phyloP scores from a whole-genome alignment of 1,140 invertebrate species.

The Philopotamus ludificatus region DNA sequence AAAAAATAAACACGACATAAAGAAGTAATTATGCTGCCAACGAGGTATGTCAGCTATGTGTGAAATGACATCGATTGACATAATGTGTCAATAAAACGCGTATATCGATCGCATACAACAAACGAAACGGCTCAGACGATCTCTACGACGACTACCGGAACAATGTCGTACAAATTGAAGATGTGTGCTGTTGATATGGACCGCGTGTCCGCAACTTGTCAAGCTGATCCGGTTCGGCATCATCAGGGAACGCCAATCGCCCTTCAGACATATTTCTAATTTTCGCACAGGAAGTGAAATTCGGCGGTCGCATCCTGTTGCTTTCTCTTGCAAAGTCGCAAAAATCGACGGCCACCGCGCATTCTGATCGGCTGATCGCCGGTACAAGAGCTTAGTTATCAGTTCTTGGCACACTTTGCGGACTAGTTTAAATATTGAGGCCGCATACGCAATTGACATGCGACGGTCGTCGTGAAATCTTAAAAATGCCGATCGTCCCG shows the following conservation, averaged over 20 bases:
- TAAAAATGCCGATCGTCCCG: slow-evolving; percentile 7
- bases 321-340: not conserved
- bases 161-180: too few relatives aligned
- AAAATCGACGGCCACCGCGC: not conserved
- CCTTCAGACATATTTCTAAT: not conserved
- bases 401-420: slow-evolving; percentile 3
- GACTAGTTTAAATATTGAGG: slow-evolving; percentile 21
- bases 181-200: too few relatives aligned
- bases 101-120: too few relatives aligned
- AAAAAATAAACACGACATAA: not conserved
- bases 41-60: not conserved
- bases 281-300: not conserved
- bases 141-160: too few relatives aligned
- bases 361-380: not conserved
- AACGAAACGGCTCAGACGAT: too few relatives aligned
- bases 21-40: not conserved
- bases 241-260: too few relatives aligned
- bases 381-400: not conserved
- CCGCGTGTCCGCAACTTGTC: too few relatives aligned
- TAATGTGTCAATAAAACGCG: not conserved
- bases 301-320: not conserved
- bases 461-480: slow-evolving; percentile 11
- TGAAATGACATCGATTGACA: not conserved
- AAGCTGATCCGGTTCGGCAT: too few relatives aligned
- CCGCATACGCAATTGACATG: slow-evolving; percentile 3